Conservation (phyloP, 2,797 vertebrate species). For the Sparidentex hasta region DNA sequence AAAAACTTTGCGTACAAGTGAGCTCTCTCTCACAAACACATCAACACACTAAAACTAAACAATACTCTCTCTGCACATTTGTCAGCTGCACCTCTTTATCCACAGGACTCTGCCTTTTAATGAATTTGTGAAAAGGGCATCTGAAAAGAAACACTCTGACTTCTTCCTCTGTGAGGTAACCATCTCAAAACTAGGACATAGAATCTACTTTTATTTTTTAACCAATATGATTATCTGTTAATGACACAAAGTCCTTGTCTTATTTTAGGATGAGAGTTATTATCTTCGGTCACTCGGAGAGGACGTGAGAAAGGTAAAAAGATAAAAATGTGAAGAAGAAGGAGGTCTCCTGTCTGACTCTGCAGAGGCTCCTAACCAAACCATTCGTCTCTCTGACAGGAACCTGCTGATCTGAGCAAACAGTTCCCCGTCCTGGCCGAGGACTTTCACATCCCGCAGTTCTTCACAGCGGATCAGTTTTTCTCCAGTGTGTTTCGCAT, state of each 20-base stretch:
- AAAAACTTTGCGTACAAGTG: constrained; percentile 98
- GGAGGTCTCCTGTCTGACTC: background rate
- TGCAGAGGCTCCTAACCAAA: background rate
- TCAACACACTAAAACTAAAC: background rate
- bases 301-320: constrained; percentile 91
- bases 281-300: constrained; percentile 95
- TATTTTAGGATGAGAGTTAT: constrained; percentile 92
- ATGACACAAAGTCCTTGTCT: background rate
- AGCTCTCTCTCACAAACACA: background rate
- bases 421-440: constrained; percentile 92
- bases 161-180: constrained; percentile 94
- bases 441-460: constrained; percentile 91
- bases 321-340: too few species aligned
- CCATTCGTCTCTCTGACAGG: constrained; percentile 77
- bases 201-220: fast-evolving
- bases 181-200: background rate
- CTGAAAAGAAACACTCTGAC: constrained; percentile 89
- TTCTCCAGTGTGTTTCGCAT: constrained; percentile 98
- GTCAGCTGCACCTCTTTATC: constrained; percentile 1
- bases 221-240: background rate
- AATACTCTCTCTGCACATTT: background rate
- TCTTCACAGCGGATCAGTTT: constrained; percentile 92
- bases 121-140: constrained; percentile 90
- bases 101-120: constrained; percentile 93
- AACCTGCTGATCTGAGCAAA: constrained; percentile 92